These are phyloP conservation scores for Ceuthmochares aereus DNA, from an alignment of 2,113 vertebrate genomes.

Conservation along the genomic window DNA sequence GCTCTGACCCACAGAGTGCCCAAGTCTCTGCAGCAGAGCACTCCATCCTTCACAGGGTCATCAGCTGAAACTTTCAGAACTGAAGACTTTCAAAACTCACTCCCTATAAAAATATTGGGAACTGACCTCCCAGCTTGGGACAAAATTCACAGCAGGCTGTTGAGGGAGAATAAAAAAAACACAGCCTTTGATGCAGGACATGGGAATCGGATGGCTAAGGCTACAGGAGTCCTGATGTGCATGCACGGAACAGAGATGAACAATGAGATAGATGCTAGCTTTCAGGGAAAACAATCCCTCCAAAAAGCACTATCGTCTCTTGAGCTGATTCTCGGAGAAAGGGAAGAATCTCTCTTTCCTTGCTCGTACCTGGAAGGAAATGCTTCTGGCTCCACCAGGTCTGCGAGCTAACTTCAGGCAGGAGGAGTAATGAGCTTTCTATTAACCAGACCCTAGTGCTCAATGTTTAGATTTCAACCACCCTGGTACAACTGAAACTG, in stretches of 20 bases:
- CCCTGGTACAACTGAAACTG: background rate
- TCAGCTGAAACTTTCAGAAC: background rate
- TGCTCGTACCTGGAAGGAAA: background rate
- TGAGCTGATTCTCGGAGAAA: background rate
- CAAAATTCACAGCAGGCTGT: background rate
- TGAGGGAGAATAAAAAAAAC: background rate
- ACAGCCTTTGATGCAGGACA: background rate
- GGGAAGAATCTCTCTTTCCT: background rate
- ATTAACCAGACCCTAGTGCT: background rate
- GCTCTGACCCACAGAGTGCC: background rate
- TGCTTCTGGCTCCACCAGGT: background rate
- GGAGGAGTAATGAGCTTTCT: background rate
- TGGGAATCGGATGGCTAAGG: conserved; percentile 1
- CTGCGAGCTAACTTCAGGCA: background rate
- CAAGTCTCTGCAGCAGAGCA: background rate
- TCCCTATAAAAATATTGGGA: background rate
- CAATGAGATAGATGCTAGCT: background rate
- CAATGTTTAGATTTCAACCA: background rate
- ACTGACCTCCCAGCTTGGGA: background rate
- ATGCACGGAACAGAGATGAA: background rate
- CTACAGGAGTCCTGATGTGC: background rate
- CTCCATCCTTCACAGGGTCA: background rate
- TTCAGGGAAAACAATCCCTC: background rate
- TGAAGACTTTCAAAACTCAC: background rate
- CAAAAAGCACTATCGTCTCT: background rate